Conservation (phyloP, 2,113 vertebrate species). For the Eudyptes chrysolophus region DNA sequence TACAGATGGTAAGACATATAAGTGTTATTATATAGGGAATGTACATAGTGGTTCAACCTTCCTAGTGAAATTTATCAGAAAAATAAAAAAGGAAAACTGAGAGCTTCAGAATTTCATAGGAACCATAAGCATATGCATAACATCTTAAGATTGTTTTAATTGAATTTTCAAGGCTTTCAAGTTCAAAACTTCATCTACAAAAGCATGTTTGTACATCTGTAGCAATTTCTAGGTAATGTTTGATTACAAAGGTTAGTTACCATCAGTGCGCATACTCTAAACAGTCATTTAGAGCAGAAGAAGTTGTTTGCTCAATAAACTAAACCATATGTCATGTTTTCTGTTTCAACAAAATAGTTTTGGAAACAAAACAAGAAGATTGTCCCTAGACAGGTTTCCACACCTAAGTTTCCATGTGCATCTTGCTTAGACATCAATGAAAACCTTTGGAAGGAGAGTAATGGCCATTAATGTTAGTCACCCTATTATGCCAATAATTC, state of each 20-base stretch:
- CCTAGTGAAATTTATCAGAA: background rate
- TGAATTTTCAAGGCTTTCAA: background rate
- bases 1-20: background rate
- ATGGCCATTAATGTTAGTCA: background rate
- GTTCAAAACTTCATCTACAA: background rate
- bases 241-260: constrained; percentile 30
- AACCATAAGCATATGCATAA: background rate
- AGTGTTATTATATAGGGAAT: background rate
- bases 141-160: background rate
- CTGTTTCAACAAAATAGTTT: background rate
- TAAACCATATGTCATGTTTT: background rate
- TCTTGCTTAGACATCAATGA: background rate
- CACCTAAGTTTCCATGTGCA: background rate
- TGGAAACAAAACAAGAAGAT: background rate
- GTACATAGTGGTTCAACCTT: background rate
- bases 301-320: constrained; percentile 24
- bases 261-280: background rate
- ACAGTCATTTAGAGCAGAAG: constrained; percentile 6
- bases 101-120: background rate
- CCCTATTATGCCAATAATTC: background rate
- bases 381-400: background rate
- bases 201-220: background rate
- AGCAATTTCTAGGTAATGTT: background rate
- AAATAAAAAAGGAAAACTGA: background rate
- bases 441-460: background rate